Conservation (phyloP, 2,797 vertebrate genomes). For the Sciurus vulgaris region DNA sequence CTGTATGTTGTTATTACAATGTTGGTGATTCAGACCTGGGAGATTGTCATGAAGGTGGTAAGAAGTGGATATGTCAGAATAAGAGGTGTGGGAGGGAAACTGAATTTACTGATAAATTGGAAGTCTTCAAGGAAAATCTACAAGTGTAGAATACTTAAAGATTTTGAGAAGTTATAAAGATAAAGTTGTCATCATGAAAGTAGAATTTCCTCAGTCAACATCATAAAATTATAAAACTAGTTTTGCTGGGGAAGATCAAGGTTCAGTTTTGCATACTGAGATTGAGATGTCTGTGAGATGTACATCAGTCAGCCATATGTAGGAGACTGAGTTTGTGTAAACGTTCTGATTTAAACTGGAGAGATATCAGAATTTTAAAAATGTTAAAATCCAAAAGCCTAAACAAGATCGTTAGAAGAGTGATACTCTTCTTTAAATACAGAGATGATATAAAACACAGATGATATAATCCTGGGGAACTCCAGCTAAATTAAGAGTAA, state of each 20-base stretch:
- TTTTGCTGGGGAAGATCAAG: neutral
- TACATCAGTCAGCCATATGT: neutral
- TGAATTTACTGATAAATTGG: too few species aligned
- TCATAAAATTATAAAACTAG: neutral
- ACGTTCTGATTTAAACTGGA: too few species aligned
- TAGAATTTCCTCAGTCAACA: neutral
- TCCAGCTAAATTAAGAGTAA: neutral
- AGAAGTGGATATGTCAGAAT: too few species aligned
- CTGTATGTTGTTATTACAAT: neutral
- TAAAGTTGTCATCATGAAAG: neutral
- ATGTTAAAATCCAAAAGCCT: neutral
- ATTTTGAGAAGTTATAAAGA: too few species aligned
- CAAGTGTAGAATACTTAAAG: too few species aligned
- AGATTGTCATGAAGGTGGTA: too few species aligned
- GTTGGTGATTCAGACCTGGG: too few species aligned
- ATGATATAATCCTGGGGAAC: too few species aligned
- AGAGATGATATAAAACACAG: neutral
- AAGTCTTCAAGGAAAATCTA: too few species aligned
- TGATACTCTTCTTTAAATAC: neutral
- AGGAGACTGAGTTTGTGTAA: neutral
- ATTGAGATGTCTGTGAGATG: neutral
- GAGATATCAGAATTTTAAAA: too few species aligned
- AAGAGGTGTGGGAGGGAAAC: too few species aligned
- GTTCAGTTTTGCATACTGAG: neutral
- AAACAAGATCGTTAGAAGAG: neutral